phyloP scores from a whole-genome alignment of 2,888 invertebrate genomes.

The Rugalucina vietnamica region DNA sequence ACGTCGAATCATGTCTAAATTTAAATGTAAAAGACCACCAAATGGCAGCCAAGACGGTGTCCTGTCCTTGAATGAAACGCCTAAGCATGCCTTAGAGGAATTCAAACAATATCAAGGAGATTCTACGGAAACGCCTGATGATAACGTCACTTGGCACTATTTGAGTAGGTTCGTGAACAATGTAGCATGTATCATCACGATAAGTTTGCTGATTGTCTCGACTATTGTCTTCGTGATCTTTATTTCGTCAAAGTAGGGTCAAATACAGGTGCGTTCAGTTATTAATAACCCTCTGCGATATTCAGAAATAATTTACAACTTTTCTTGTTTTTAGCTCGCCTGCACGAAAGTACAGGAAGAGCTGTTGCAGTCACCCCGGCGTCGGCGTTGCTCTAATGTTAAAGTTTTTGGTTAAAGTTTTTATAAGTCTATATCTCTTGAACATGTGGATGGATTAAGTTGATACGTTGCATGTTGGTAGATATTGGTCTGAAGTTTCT shows the following conservation, averaged over 20 bases:
- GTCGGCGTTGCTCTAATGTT: too few relatives aligned
- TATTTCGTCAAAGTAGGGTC: background rate
- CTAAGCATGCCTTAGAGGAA: background rate
- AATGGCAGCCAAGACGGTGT: background rate
- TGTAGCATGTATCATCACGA: background rate
- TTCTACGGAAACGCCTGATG: background rate
- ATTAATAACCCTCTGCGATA: too few relatives aligned
- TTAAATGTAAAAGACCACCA: background rate
- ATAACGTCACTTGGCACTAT: background rate
- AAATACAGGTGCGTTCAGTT: too few relatives aligned
- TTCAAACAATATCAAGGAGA: background rate
- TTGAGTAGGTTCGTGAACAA: background rate
- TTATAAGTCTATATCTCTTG: too few relatives aligned
- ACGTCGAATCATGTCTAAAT: background rate
- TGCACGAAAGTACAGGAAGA: too few relatives aligned
- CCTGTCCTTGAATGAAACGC: background rate
- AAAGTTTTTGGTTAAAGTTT: too few relatives aligned
- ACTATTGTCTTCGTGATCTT: background rate
- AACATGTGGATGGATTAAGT: too few relatives aligned
- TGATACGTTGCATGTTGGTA: too few relatives aligned
- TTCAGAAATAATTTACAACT: too few relatives aligned
- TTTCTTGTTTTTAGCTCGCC: too few relatives aligned
- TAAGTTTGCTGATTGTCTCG: background rate
- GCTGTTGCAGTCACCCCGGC: too few relatives aligned
- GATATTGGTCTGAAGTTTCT: too few relatives aligned